These are phyloP conservation scores for Seira sanloemensis DNA, from an alignment of 2,888 invertebrate species.

Conservation along the genomic window DNA sequence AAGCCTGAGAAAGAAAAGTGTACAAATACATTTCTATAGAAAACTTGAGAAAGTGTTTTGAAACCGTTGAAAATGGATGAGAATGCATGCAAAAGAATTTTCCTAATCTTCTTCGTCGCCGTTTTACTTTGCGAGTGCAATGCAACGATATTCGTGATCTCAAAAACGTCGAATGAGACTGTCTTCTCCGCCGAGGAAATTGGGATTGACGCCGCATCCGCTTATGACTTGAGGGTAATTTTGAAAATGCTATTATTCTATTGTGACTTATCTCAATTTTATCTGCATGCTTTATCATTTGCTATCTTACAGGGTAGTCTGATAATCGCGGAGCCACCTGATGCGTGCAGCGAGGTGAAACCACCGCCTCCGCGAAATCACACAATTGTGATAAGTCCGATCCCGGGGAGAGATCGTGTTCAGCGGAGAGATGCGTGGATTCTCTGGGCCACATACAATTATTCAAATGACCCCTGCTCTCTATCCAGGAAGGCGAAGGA, in stretches of 20 bases:
- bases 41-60: too few species aligned
- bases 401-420: not conserved
- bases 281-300: not conserved
- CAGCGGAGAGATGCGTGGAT: slow-evolving; percentile 53
- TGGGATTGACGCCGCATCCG: slow-evolving; percentile 66
- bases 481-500: slow-evolving; percentile 55
- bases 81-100: not conserved
- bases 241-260: not conserved
- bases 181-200: slow-evolving; percentile 64
- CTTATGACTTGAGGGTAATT: slow-evolving; percentile 52
- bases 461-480: slow-evolving; percentile 42
- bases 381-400: slow-evolving; percentile 24
- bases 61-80: not conserved
- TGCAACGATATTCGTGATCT: slow-evolving; percentile 65
- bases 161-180: slow-evolving; percentile 59
- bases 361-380: slow-evolving; percentile 51
- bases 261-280: not conserved
- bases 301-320: slow-evolving; percentile 49
- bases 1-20: too few species aligned
- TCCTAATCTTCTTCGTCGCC: not conserved
- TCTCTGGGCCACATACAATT: slow-evolving; percentile 53
- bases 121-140: not conserved
- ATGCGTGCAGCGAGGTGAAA: slow-evolving; percentile 58
- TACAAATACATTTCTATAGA: too few species aligned
- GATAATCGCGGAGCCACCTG: slow-evolving; percentile 50